Evolutionary conservation across 2,888 invertebrate species (phyloP), one percentile per base, ranked within the genome.

Genomic region (Patella caerulea): DNA sequence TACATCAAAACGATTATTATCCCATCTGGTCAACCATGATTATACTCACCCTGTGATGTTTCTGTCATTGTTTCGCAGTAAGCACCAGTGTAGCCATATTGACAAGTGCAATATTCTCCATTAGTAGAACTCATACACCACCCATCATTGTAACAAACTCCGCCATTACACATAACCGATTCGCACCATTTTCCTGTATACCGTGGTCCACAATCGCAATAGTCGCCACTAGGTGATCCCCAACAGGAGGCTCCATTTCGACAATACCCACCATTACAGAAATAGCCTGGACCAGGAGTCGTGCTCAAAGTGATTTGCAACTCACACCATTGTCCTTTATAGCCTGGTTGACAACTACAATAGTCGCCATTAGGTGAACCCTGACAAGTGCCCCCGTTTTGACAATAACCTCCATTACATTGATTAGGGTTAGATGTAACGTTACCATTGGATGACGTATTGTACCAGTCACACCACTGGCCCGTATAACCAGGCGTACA

Each of bases 261-360:
- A 65, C 65, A 65, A 15, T 65, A 65, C 14, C 65, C 65, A 65
- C 65, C 65, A 65, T 65, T 65, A 65, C 65, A 65, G 12, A 19
- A 12, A 65, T 24, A 24, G 24, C 19, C 17, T 11, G 65, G 65
- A 24, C 12, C 11, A 7, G 19, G 3, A 3, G 65, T 65, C 11
- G 14, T 24, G 65, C 19, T 19, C 19, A 12, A 24, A 19, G 19
- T 5, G 12, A 59, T 19, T 19, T n/a, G 19, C 3, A 24, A 7
- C 24, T 65, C 19, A 65, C 65, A 65, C 24, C 19, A 12, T 65
- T 5, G 9, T 3, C 65, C 65, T 3, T 19, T 12, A 24, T 24
- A 65, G 12, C 14, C 19, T 9, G 11, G 19, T 19, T 9, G 2
- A 24, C 65, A 65, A 11, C 3, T 5, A 65, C 65, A 65, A 65